Conservation (phyloP, 2,888 invertebrate species). For the Pomacea canaliculata region DNA sequence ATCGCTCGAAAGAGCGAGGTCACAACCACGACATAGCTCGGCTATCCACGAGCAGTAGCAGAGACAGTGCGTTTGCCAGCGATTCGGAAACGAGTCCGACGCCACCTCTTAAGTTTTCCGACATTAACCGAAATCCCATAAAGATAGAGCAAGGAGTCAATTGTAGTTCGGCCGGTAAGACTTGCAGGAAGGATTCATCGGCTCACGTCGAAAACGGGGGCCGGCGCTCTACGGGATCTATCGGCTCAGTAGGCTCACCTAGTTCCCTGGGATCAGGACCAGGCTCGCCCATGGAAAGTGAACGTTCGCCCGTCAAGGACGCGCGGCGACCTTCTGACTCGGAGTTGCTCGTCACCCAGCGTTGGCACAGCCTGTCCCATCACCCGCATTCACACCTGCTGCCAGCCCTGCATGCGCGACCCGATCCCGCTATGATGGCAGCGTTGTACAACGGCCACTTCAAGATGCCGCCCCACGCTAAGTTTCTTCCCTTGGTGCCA, state of each 20-base stretch:
- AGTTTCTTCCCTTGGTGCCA: slow-evolving; percentile 17
- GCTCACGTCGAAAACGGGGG: slow-evolving; percentile 13
- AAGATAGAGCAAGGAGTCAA: slow-evolving; percentile 26
- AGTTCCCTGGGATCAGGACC: slow-evolving; percentile 21
- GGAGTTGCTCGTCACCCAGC: slow-evolving; percentile 28
- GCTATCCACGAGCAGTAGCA: slow-evolving; percentile 24
- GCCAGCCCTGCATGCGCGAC: slow-evolving; percentile 24
- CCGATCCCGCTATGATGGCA: slow-evolving; percentile 26
- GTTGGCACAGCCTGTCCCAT: slow-evolving; percentile 32
- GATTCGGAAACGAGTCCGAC: slow-evolving; percentile 26
- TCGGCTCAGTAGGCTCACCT: slow-evolving; percentile 24
- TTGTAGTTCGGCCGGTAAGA: slow-evolving; percentile 18
- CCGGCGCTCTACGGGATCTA: slow-evolving; percentile 14
- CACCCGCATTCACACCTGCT: slow-evolving; percentile 29
- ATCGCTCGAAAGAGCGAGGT: background rate
- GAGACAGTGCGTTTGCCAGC: slow-evolving; percentile 27
- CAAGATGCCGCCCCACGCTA: slow-evolving; percentile 32
- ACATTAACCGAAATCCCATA: slow-evolving; percentile 38
- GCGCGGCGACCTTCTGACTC: slow-evolving; percentile 29
- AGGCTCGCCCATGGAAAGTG: slow-evolving; percentile 21
- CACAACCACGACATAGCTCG: slow-evolving; percentile 20
- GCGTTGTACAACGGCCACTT: slow-evolving; percentile 32
- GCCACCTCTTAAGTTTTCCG: slow-evolving; percentile 35
- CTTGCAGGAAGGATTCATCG: slow-evolving; percentile 14
- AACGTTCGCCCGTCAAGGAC: slow-evolving; percentile 29